Conservation (phyloP, 2,888 invertebrate species). For the Ferrisia virgata region DNA sequence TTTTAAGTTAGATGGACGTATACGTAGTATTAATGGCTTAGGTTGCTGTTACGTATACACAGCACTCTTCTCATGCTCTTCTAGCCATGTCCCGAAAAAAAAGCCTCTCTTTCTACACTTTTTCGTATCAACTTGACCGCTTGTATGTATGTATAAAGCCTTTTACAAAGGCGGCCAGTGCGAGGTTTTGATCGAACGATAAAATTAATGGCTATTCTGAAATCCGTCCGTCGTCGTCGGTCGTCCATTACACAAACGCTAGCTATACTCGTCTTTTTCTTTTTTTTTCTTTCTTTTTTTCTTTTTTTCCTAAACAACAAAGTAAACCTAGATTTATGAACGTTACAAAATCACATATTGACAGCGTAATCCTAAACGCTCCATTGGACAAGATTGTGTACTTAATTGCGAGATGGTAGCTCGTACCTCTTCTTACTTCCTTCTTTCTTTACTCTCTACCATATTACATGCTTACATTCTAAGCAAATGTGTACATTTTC, state of each 20-base stretch:
- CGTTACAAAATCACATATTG: slow-evolving; percentile 4
- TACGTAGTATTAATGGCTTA: neutral
- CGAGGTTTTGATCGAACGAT: neutral
- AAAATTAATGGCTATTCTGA: neutral
- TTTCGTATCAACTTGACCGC: neutral
- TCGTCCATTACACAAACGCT: neutral
- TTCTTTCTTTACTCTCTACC: too few relatives aligned
- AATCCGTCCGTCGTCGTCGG: neutral
- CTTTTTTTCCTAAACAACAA: too few relatives aligned
- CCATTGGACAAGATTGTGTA: neutral
- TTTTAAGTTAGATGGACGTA: neutral
- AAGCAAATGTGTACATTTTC: neutral
- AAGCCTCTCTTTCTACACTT: neutral
- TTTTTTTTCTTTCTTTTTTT: too few relatives aligned
- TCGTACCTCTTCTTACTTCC: neutral
- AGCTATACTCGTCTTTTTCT: neutral
- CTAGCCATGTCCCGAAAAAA: too few relatives aligned
- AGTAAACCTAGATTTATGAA: neutral
- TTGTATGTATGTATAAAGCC: neutral
- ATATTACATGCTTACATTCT: too few relatives aligned
- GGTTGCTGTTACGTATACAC: too few relatives aligned
- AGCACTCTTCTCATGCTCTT: too few relatives aligned
- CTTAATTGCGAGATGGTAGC: neutral
- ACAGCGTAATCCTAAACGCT: slow-evolving; percentile 1
- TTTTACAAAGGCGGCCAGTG: neutral